These are phyloP conservation scores for Sander lucioperca DNA, from an alignment of 2,113 vertebrate species.

Conservation along the genomic window DNA sequence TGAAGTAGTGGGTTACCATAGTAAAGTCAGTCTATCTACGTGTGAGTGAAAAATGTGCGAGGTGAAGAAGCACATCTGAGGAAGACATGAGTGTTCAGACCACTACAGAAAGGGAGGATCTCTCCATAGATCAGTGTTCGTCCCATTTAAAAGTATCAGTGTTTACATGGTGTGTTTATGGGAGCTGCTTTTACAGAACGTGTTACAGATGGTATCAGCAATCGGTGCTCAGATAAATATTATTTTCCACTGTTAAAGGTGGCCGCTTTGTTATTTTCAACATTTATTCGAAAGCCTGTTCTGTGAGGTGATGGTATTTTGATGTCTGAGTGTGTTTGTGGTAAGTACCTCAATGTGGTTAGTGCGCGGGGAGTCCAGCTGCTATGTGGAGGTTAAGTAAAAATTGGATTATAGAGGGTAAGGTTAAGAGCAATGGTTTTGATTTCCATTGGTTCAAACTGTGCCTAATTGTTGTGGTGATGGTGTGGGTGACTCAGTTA, in stretches of 20 bases:
- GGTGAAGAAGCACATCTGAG: conserved; percentile 53
- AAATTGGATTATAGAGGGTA: conserved; percentile 71
- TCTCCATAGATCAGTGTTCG: conserved; percentile 35
- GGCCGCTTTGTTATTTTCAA: conserved; percentile 72
- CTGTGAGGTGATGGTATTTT: conserved; percentile 77
- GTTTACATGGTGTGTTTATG: conserved; percentile 78
- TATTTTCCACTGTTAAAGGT: conserved; percentile 76
- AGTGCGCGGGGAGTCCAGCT: conserved; percentile 64
- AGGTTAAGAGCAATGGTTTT: conserved; percentile 65
- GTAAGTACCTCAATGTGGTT: conserved; percentile 65
- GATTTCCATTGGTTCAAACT: conserved; percentile 74
- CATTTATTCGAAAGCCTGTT: conserved; percentile 66
- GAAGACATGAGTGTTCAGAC: conserved; percentile 17
- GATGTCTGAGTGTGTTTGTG: conserved; percentile 59
- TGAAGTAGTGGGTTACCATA: conserved; percentile 15
- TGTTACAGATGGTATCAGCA: conserved; percentile 70
- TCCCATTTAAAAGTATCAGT: conserved; percentile 68
- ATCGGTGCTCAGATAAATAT: conserved; percentile 74
- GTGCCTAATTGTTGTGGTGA: conserved; percentile 75
- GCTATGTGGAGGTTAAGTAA: conserved; percentile 60
- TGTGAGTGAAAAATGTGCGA: conserved; percentile 33
- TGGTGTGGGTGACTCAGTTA: conserved; percentile 71
- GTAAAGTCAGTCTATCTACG: conserved; percentile 8
- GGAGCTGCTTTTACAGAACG: conserved; percentile 76
- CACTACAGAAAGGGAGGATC: conserved; percentile 37